These are phyloP conservation scores for Oreochromis tanganicae DNA, from an alignment of 2,113 vertebrate species.

Conservation along the genomic window DNA sequence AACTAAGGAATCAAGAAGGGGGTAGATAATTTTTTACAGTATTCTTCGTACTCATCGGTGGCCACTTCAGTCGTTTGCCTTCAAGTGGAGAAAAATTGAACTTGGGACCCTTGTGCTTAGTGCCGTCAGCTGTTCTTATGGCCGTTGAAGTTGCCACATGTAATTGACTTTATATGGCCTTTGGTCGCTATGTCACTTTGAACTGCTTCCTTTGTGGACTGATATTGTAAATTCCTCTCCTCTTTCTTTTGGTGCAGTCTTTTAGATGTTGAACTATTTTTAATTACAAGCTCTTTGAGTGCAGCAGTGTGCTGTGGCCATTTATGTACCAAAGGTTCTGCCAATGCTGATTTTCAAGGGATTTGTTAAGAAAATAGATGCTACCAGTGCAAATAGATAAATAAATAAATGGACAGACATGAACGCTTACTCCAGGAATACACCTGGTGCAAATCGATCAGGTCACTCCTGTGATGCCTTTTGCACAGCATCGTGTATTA, in stretches of 20 bases:
- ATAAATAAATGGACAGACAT: neutral
- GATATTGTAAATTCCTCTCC: neutral
- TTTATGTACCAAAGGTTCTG: neutral
- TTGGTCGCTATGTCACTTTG: neutral
- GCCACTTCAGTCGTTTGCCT: neutral
- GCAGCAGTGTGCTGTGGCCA: neutral
- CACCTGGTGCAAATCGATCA: neutral
- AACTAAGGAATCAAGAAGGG: neutral
- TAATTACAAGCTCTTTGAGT: neutral
- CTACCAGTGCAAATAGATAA: neutral
- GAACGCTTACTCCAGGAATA: neutral
- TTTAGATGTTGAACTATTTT: neutral
- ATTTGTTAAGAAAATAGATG: neutral
- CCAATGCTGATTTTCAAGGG: neutral
- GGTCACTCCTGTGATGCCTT: neutral
- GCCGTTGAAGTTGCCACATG: neutral
- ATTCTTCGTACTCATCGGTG: neutral
- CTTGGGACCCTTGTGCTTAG: neutral
- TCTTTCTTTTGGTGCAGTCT: neutral
- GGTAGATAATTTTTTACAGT: neutral
- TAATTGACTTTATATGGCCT: neutral
- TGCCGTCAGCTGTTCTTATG: neutral
- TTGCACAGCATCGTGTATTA: neutral
- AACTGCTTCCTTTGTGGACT: neutral
- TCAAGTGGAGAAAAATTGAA: neutral